Conservation (phyloP, 92 coral and sea anemone species). For the Micromussa lordhowensis region DNA sequence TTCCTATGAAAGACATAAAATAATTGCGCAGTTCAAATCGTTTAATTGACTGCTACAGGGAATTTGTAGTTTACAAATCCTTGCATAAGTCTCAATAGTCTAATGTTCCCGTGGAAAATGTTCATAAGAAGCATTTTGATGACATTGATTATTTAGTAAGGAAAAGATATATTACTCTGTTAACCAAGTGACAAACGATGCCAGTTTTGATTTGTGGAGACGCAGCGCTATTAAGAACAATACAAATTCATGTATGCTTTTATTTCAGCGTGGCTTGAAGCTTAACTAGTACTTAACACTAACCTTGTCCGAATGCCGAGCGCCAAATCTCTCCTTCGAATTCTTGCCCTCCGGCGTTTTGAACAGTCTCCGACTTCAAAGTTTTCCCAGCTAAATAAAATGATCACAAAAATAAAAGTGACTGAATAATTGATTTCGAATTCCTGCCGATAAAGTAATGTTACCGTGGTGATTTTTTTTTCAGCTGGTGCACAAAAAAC, state of each 20-base stretch:
- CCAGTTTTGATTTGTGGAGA: neutral
- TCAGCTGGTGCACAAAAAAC: neutral
- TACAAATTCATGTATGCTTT: neutral
- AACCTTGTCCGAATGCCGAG: neutral
- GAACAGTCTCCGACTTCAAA: neutral
- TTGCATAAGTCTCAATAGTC: neutral
- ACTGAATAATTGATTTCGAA: neutral
- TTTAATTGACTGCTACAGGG: too few relatives aligned
- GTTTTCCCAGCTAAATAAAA: neutral
- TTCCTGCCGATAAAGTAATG: slow-evolving; percentile 10
- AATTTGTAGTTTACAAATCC: neutral
- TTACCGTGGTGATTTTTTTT: slow-evolving; percentile 11
- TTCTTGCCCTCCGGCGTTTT: slow-evolving; percentile 12
- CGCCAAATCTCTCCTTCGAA: neutral
- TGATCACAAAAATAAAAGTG: neutral
- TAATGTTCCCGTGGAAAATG: neutral
- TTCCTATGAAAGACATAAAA: neutral
- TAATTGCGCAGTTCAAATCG: neutral
- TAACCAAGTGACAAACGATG: neutral
- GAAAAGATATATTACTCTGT: too few relatives aligned
- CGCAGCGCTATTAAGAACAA: neutral
- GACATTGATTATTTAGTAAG: neutral
- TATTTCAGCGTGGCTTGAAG: neutral
- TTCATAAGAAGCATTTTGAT: neutral
- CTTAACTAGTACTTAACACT: neutral